Evolutionary conservation across 2,797 vertebrate genomes (phyloP).

Genomic region (Picus viridis): DNA sequence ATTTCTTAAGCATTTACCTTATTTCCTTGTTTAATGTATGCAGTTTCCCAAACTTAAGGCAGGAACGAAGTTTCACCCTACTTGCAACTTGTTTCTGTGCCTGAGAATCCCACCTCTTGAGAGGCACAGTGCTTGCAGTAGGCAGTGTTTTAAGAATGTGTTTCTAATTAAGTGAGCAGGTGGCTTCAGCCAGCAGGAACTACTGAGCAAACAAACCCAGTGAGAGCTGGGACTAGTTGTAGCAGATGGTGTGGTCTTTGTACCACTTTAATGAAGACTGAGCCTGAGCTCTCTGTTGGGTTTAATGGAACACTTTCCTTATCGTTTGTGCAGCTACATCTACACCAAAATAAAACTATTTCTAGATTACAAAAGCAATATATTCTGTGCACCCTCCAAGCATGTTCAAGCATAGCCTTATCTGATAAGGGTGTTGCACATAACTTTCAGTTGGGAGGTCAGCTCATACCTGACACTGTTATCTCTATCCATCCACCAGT

Average conservation of each 20-base stretch:
- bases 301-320: constrained; percentile 11
- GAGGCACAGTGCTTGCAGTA: background rate
- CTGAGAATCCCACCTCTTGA: background rate
- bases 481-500: background rate
- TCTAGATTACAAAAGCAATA: background rate
- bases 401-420: background rate
- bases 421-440: background rate
- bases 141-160: constrained; percentile 38
- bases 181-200: constrained; percentile 64
- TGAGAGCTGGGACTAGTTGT: constrained; percentile 48
- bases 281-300: constrained; percentile 44
- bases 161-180: constrained; percentile 72
- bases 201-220: constrained; percentile 64
- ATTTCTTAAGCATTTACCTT: background rate
- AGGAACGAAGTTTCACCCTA: background rate
- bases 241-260: constrained; percentile 72
- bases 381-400: background rate
- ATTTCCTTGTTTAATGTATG: background rate
- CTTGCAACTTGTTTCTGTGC: background rate
- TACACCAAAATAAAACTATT: background rate
- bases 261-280: constrained; percentile 63
- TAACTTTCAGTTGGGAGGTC: background rate
- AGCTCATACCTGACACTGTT: background rate
- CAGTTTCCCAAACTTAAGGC: background rate
- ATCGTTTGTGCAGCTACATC: background rate